These are phyloP conservation scores for Acrocephalus scirpaceus DNA, from an alignment of 2,797 vertebrate species.

Conservation along the genomic window DNA sequence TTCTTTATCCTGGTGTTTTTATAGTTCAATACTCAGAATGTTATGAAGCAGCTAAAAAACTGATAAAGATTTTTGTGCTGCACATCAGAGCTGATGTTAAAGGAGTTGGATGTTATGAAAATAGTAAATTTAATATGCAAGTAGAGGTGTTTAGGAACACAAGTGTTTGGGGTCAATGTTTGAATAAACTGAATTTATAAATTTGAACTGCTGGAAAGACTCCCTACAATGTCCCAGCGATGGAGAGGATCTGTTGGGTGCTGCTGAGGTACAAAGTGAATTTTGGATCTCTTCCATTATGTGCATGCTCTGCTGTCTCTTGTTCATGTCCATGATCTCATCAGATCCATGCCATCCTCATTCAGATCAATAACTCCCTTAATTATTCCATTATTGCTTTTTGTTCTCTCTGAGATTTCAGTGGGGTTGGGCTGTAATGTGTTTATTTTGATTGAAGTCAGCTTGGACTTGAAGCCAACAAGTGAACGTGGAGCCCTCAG, in stretches of 20 bases:
- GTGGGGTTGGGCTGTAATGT: background rate
- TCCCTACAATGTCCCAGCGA: rapidly evolving
- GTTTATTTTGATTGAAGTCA: background rate
- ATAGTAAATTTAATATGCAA: background rate
- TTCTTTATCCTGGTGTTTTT: background rate
- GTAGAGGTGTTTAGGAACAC: background rate
- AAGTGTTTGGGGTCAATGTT: background rate
- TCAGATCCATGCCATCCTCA: background rate
- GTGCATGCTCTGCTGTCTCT: background rate
- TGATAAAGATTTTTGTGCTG: background rate
- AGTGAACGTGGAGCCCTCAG: background rate
- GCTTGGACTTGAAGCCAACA: background rate
- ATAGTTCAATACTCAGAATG: background rate
- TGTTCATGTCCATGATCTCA: background rate
- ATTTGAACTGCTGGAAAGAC: background rate
- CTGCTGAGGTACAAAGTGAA: background rate
- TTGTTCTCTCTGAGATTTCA: background rate
- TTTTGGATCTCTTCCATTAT: rapidly evolving
- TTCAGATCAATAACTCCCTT: background rate
- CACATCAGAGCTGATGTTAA: background rate
- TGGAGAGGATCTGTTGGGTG: background rate
- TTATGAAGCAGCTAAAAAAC: background rate
- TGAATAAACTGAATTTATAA: background rate
- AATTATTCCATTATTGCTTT: background rate
- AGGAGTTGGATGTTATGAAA: background rate